Base-by-base conservation (phyloP, 1,140 invertebrate species). In the Sarcophaga peregrina region DNA sequence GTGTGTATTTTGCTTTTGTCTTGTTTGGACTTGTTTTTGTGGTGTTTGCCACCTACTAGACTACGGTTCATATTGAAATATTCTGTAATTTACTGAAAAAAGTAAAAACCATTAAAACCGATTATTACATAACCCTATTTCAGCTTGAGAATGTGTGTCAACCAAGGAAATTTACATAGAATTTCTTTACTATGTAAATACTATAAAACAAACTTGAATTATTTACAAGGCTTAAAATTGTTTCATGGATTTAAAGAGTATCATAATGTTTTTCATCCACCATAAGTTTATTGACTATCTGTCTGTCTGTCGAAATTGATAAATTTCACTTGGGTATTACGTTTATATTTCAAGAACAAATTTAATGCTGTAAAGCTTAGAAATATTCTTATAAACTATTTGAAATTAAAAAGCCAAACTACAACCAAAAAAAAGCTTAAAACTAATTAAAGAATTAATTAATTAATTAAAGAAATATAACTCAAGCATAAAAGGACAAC, bases 401-500 rank as follows among this genome's bases (percentile, higher is more conserved):
- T 58, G 0, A 87, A 88, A 54, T 72, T 11, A 88, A 82, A 85
- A 80, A 52, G 8, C 81, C 85, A 84, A 88, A 86, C 86, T 88
- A 88, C 87, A 88, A 88, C 82, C 37, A 76, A 88, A 85, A 37
- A 37, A 74, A 84, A 81, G 86, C 82, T 78, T 78, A 78, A 78
- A 50, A 52, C 47, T 78, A 78, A 20, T 46, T 58, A n/a, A 37
- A 37, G 25, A 20, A 68, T 50, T 78, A 78, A 20, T 46, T 58
- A n/a, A 37, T 2, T 1, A 20, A 68, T 50, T 52, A 78, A 78
- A 68, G 37, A 37, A 37, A 37, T 37, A 37, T 4, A 88, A 88
- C 85, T 45, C 84, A 88, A 87, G 45, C 83, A 20, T 85, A 87
- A 88, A 88, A 82, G 87, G 87, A 88, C 87, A 88, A 88, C 83